Evolutionary conservation across 2,113 vertebrate species (phyloP).

Genomic region (Perca flavescens): DNA sequence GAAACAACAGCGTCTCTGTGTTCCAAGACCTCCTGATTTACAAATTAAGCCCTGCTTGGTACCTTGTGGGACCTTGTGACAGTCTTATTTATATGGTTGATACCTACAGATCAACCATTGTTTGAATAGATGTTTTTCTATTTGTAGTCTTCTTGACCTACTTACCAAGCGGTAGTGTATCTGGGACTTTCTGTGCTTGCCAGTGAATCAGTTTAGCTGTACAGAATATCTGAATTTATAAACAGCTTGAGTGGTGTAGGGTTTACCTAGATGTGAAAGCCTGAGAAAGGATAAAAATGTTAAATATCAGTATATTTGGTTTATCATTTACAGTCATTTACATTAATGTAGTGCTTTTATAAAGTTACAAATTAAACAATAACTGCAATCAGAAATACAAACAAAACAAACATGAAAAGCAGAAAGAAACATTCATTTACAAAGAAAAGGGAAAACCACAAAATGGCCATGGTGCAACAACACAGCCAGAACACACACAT

Average conservation of each 20-base stretch:
- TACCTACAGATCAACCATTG: conserved; percentile 7
- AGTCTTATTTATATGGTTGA: conserved; percentile 19
- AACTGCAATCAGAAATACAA: neutral
- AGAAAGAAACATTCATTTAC: too few relatives aligned
- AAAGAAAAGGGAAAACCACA: neutral
- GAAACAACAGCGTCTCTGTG: too few relatives aligned
- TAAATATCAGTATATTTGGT: neutral
- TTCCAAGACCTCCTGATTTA: too few relatives aligned
- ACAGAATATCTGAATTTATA: neutral
- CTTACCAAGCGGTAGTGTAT: conserved; percentile 27
- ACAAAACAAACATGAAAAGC: too few relatives aligned
- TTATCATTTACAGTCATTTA: neutral
- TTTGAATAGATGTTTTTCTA: conserved; percentile 42
- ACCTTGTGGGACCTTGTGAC: neutral
- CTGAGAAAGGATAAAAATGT: neutral
- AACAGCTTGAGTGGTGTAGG: neutral
- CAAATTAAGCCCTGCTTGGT: neutral
- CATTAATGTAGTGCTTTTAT: neutral
- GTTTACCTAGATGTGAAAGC: neutral
- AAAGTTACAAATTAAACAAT: neutral
- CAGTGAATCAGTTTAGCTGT: neutral
- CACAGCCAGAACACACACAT: neutral
- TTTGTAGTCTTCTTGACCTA: conserved; percentile 56
- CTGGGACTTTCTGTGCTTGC: conserved; percentile 1
- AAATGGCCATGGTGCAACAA: neutral